Evolutionary conservation across 2,113 vertebrate species (phyloP).

Genomic region (Ceyx margarethae): DNA sequence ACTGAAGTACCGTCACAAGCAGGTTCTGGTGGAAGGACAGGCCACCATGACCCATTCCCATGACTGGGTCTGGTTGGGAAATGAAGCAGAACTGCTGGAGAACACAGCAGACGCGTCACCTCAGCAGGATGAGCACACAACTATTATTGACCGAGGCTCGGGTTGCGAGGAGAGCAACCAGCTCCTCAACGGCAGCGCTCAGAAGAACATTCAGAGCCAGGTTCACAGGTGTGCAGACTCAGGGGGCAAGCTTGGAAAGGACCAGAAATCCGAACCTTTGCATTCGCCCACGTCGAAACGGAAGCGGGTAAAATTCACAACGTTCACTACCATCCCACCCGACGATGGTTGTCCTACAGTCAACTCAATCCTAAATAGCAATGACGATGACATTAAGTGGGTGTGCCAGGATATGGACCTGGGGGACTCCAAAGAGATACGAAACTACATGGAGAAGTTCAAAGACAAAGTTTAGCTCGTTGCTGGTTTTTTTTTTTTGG

Average conservation of each 20-base stretch:
- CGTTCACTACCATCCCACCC: slow-evolving; percentile 86
- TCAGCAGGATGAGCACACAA: slow-evolving; percentile 83
- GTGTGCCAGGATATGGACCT: slow-evolving; percentile 85
- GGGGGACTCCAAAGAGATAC: slow-evolving; percentile 82
- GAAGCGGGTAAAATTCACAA: slow-evolving; percentile 93
- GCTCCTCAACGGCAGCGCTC: slow-evolving; percentile 80
- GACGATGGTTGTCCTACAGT: slow-evolving; percentile 81
- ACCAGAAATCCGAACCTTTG: slow-evolving; percentile 77
- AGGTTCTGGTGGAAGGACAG: slow-evolving; percentile 88
- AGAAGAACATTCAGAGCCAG: slow-evolving; percentile 79
- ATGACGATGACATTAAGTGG: slow-evolving; percentile 89
- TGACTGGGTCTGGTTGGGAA: slow-evolving; percentile 98
- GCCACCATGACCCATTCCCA: slow-evolving; percentile 87
- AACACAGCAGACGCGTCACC: slow-evolving; percentile 75
- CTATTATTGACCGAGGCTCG: slow-evolving; percentile 82
- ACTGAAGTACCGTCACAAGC: slow-evolving; percentile 92
- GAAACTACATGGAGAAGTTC: slow-evolving; percentile 86
- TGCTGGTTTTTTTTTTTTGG: background rate
- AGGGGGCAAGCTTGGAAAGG: slow-evolving; percentile 67
- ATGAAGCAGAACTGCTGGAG: slow-evolving; percentile 88
- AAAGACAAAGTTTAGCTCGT: slow-evolving; percentile 76
- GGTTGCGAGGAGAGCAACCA: slow-evolving; percentile 77
- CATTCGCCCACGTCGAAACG: slow-evolving; percentile 85
- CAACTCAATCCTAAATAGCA: slow-evolving; percentile 78
- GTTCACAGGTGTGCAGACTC: slow-evolving; percentile 71